These are phyloP conservation scores for Vanacampus margaritifer DNA, from an alignment of 2,113 vertebrate species.

Conservation along the genomic window DNA sequence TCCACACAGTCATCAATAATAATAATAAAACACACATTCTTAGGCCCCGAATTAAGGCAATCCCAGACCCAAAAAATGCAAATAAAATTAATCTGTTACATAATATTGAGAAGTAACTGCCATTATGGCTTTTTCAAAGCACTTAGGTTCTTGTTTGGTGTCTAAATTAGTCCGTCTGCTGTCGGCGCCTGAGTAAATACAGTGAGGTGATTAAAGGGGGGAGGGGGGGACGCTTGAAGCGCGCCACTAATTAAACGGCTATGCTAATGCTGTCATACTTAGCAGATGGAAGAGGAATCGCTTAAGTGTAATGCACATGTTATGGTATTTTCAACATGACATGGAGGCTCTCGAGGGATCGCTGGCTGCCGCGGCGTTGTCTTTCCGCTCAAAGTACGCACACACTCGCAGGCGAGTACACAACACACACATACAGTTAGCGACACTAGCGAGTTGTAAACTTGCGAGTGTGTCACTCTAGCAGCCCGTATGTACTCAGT, in stretches of 20 bases:
- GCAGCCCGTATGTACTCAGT: conserved; percentile 14
- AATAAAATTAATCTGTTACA: not conserved
- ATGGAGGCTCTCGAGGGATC: conserved; percentile 87
- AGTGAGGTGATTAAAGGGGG: conserved; percentile 96
- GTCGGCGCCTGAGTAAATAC: conserved; percentile 84
- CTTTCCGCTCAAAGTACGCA: conserved; percentile 35
- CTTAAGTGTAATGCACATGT: conserved; percentile 98
- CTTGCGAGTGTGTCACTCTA: conserved; percentile 35
- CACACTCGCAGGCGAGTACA: conserved; percentile 18
- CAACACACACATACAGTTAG: conserved; percentile 25
- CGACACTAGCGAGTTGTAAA: conserved; percentile 38
- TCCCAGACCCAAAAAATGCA: not conserved
- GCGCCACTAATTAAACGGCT: conserved; percentile 98
- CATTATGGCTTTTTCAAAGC: conserved; percentile 25
- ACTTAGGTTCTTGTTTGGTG: conserved; percentile 20
- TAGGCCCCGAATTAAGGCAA: not conserved
- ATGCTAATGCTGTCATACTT: conserved; percentile 99
- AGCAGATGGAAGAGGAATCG: conserved; percentile 99
- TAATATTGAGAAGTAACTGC: conserved; percentile 13
- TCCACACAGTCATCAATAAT: not conserved
- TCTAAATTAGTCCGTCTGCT: conserved; percentile 48
- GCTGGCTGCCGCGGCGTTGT: conserved; percentile 67
- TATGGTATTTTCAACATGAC: conserved; percentile 94
- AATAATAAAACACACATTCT: not conserved
- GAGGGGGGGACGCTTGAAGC: conserved; percentile 83